Evolutionary conservation across 2,888 invertebrate species (phyloP), one percentile per base, ranked within the genome.

Genomic region (Lasioglossum vierecki): DNA sequence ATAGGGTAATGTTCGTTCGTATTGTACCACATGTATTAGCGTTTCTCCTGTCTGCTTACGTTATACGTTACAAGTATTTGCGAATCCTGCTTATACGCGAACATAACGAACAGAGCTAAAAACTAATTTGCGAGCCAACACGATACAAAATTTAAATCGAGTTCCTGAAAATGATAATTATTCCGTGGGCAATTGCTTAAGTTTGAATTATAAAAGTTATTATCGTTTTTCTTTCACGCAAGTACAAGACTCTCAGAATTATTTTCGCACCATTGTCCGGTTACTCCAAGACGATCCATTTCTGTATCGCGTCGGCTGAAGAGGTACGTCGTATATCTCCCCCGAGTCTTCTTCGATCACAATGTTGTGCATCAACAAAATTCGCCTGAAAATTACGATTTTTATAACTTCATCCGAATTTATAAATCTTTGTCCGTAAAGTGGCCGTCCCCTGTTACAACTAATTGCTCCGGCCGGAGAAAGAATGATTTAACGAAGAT

Each of bases 201-300:
- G 11, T 4, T 63, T 63, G 15, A 30, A 15, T 15, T 5, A 30
- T 30, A 63, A 30, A 63, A 30, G 13, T 63, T 3, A 30, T 63
- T 63, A 26, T 26, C 13, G 13, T 15, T 63, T 63, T 4, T 15
- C 9, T 15, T 4, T 39, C 18, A 22, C 22, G 46, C 15, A 46
- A 46, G 22, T 68, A 39, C 22, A 22, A 22, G 8, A 22, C 18
- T 70, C 63, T 18, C 13, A 44, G 44, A 44, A 44, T 44, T 44
- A 88, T 90, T 91, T 91, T 89, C 92, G 92, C 92, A 94, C 94
- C 94, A 94, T 93, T 87, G 94, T 93, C 91, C 95, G 94, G 91
- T 94, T 95, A 91, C 91, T 94, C 90, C 91, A 90, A 84, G 92
- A 91, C 76, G 93, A 87, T 49, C 93, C 92, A 63, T 94, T 89